These are phyloP conservation scores for Smutsia temminckii DNA, from an alignment of 2,797 vertebrate genomes.

Conservation along the genomic window DNA sequence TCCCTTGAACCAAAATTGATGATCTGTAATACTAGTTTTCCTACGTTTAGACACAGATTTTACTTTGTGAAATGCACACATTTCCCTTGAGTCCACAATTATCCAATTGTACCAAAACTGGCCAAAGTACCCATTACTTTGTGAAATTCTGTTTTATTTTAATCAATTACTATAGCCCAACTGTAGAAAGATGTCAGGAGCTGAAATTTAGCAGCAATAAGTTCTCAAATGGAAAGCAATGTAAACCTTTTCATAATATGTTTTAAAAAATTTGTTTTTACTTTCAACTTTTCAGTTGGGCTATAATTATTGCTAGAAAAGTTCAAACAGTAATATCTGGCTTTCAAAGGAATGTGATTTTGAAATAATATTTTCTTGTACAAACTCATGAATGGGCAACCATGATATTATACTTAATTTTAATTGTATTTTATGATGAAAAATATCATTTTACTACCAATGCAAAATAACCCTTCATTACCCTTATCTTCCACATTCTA, in stretches of 20 bases:
- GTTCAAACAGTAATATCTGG: background rate
- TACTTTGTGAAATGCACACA: background rate
- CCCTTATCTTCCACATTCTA: background rate
- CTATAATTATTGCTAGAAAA: background rate
- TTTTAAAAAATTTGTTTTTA: background rate
- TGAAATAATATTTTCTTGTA: background rate
- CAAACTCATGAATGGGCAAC: background rate
- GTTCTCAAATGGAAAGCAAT: background rate
- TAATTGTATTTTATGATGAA: background rate
- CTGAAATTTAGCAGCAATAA: background rate
- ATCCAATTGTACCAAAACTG: background rate
- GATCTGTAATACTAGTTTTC: background rate
- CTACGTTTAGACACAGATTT: background rate
- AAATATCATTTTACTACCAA: background rate
- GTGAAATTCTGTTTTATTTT: conserved; percentile 33
- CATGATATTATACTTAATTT: background rate
- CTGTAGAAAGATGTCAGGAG: background rate
- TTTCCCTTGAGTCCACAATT: background rate
- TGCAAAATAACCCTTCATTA: background rate
- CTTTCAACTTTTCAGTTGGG: background rate
- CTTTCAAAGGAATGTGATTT: background rate
- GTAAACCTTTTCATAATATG: background rate
- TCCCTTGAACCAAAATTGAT: background rate
- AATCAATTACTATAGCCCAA: background rate
- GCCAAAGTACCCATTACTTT: background rate